These are phyloP conservation scores for Prosapia bicincta DNA, from an alignment of 2,888 invertebrate genomes.

Conservation along the genomic window DNA sequence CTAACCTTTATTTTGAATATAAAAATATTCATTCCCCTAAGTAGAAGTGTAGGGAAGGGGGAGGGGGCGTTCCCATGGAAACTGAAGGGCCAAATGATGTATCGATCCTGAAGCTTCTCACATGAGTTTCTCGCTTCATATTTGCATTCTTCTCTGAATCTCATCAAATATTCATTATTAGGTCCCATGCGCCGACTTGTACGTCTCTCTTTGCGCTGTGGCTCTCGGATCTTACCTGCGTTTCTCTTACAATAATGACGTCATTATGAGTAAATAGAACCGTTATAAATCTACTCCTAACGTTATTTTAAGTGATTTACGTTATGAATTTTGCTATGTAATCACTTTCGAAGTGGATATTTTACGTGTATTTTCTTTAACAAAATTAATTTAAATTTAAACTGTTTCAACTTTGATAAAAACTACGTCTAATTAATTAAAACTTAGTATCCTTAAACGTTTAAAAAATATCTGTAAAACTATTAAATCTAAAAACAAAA, in stretches of 20 bases:
- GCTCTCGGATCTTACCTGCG: neutral
- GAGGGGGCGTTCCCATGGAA: neutral
- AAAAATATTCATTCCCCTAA: slow-evolving; percentile 2
- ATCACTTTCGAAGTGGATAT: no score
- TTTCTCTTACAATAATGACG: neutral
- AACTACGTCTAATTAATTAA: no score
- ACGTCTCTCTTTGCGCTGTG: neutral
- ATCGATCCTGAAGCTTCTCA: neutral
- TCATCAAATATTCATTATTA: slow-evolving; percentile 2
- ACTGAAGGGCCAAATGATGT: slow-evolving; percentile 2
- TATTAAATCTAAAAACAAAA: no score
- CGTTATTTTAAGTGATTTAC: no score
- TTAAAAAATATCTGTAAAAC: no score
- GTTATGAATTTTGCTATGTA: no score
- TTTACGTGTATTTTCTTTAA: no score
- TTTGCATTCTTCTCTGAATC: slow-evolving; percentile 2
- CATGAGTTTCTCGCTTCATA: slow-evolving; percentile 2
- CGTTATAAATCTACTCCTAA: no score
- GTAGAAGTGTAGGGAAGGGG: neutral
- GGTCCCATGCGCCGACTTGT: neutral
- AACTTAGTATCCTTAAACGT: no score
- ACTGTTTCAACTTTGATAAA: no score
- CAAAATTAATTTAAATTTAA: no score
- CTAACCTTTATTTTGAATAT: slow-evolving; percentile 2
- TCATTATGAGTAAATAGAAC: no score